These are phyloP conservation scores for Valencia hispanica DNA, from an alignment of 2,797 vertebrate species.

Conservation along the genomic window DNA sequence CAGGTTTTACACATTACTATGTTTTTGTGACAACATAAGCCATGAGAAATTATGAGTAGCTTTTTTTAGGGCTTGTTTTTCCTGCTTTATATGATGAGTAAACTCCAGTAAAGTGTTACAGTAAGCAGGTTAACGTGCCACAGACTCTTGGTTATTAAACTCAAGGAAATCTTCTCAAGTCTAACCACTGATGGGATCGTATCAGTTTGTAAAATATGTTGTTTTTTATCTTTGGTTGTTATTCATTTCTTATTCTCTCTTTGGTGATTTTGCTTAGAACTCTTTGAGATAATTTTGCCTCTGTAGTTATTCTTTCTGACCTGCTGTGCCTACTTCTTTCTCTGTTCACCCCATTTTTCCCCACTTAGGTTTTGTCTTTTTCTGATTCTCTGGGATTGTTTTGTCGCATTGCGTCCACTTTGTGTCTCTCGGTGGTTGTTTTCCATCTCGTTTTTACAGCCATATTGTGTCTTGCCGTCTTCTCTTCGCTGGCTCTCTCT, in stretches of 20 bases:
- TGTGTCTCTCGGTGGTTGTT: conserved; percentile 4
- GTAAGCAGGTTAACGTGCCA: background rate
- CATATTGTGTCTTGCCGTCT: background rate
- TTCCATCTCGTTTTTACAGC: background rate
- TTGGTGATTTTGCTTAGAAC: background rate
- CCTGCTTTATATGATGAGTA: background rate
- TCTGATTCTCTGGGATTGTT: background rate
- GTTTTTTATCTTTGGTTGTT: background rate
- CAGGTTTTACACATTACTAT: background rate
- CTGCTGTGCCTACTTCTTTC: background rate
- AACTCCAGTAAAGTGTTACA: background rate
- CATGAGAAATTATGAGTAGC: background rate
- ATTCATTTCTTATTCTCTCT: background rate
- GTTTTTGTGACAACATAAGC: background rate
- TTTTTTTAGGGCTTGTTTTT: background rate
- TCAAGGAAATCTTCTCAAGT: background rate
- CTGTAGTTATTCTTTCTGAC: background rate
- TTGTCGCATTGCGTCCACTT: conserved; percentile 3
- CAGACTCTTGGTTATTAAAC: background rate
- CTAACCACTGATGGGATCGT: background rate
- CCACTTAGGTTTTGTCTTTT: background rate
- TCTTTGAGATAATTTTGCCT: background rate
- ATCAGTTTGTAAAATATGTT: background rate
- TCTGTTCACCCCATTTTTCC: background rate
- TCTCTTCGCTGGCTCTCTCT: background rate